Conservation (phyloP, 2,113 vertebrate species). For the Gavialis gangeticus region DNA sequence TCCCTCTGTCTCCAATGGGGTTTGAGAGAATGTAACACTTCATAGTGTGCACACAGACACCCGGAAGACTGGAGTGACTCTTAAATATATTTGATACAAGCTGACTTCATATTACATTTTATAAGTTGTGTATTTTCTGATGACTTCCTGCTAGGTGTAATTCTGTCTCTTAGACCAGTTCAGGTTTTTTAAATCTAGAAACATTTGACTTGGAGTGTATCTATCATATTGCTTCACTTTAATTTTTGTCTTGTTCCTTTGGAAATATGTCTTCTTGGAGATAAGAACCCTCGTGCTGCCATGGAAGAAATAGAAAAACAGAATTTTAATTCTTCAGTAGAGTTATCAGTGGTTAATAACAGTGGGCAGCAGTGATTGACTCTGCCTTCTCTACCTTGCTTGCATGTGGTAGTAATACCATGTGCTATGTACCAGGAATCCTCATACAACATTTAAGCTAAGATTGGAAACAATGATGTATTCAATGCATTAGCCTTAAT, state of each 20-base stretch:
- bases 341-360: not conserved
- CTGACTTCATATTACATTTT: not conserved
- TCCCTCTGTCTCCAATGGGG: constrained; percentile 12
- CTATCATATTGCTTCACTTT: not conserved
- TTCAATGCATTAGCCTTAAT: not conserved
- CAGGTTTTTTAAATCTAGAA: constrained; percentile 5
- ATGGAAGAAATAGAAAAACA: not conserved
- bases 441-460: not conserved
- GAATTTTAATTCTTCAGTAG: not conserved
- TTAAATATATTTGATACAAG: not conserved
- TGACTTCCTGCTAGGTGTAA: not conserved
- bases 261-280: constrained; percentile 21
- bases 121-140: not conserved
- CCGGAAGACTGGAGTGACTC: not conserved
- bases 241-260: not conserved
- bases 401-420: not conserved
- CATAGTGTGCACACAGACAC: not conserved
- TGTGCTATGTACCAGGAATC: not conserved
- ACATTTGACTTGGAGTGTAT: not conserved
- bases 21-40: not conserved
- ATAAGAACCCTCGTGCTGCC: not conserved
- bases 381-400: not conserved
- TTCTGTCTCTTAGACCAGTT: constrained; percentile 1
- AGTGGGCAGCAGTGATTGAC: not conserved
- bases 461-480: not conserved